Percentiles rank a stretch among this genome's conserved stretches.
Evolutionary conservation across 2,113 vertebrate genomes (phyloP).

Genomic region (Protobothrops flavoviridis): DNA sequence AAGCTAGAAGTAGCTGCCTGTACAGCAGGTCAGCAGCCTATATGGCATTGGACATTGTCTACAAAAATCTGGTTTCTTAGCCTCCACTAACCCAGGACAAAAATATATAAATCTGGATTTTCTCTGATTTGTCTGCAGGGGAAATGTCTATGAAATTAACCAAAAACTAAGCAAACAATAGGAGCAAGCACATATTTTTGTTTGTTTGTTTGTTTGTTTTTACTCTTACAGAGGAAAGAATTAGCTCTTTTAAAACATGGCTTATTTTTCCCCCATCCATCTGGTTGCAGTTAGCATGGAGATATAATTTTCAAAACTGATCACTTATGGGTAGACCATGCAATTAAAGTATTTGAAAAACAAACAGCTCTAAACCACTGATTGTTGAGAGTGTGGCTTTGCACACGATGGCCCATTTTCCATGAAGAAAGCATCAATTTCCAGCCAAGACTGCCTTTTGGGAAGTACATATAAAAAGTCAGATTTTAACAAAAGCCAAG

Average conservation of each 20-base stretch:
- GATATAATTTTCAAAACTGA: slow-evolving; percentile 75
- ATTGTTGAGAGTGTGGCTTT: slow-evolving; percentile 63
- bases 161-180: slow-evolving; percentile 69
- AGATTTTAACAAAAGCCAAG: slow-evolving; percentile 55
- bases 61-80: slow-evolving; percentile 44
- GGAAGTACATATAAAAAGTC: slow-evolving; percentile 62
- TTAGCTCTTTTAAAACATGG: slow-evolving; percentile 61
- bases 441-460: slow-evolving; percentile 41
- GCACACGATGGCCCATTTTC: slow-evolving; percentile 70
- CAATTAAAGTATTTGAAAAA: slow-evolving; percentile 83
- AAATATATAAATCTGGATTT: slow-evolving; percentile 52
- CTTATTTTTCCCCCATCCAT: slow-evolving; percentile 65
- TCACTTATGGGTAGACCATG: slow-evolving; percentile 77
- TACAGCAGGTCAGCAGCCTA: slow-evolving; percentile 44
- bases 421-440: slow-evolving; percentile 56
- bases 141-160: slow-evolving; percentile 74
- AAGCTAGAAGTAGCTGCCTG: slow-evolving; percentile 49
- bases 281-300: slow-evolving; percentile 76
- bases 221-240: slow-evolving; percentile 11
- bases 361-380: slow-evolving; percentile 76
- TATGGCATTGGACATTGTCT: slow-evolving; percentile 17
- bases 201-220: slow-evolving; percentile 11
- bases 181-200: slow-evolving; percentile 35
- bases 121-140: slow-evolving; percentile 58
- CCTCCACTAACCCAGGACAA: slow-evolving; percentile 45